Percentiles rank a stretch among this genome's conserved stretches.
Evolutionary conservation across 2,113 vertebrate genomes (phyloP).

Genomic region (Caranx ignobilis): DNA sequence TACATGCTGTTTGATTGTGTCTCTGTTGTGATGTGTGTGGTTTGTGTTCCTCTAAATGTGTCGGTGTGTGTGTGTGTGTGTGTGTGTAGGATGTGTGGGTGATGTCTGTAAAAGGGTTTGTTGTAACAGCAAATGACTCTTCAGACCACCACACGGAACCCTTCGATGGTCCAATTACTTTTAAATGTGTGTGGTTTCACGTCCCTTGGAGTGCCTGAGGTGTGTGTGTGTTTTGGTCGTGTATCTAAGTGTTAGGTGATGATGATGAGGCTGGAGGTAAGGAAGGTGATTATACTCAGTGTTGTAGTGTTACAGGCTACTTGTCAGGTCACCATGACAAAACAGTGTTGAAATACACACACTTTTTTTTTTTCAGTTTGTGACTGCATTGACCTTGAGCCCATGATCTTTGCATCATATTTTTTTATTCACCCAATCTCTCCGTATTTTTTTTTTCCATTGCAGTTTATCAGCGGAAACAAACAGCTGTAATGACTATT

Average conservation of each 20-base stretch:
- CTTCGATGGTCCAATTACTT: constrained; percentile 62
- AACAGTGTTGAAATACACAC: not conserved
- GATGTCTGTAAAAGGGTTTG: constrained; percentile 36
- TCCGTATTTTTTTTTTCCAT: not conserved
- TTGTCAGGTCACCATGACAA: not conserved
- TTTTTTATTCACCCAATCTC: not conserved
- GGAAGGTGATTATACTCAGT: constrained; percentile 5
- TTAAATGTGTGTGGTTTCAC: constrained; percentile 53
- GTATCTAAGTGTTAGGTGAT: not conserved
- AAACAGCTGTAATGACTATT: not conserved
- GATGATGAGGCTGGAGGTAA: not conserved
- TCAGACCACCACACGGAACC: constrained; percentile 40
- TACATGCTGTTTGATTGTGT: constrained; percentile 27
- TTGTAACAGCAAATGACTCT: constrained; percentile 59
- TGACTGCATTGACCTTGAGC: not conserved
- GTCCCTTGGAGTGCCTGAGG: constrained; percentile 17
- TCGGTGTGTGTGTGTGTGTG: constrained; percentile 1
- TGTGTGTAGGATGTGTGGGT: not conserved
- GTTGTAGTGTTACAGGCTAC: not conserved
- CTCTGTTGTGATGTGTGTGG: not conserved
- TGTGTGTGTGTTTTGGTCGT: not conserved
- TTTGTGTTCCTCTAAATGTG: not conserved
- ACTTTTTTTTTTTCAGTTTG: not conserved
- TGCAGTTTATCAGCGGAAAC: not conserved
- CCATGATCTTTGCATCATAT: not conserved